Percentiles rank a stretch among this genome's conserved stretches.
phyloP scores from a whole-genome alignment of 2,797 vertebrate species.

The Melanogrammus aeglefinus region DNA sequence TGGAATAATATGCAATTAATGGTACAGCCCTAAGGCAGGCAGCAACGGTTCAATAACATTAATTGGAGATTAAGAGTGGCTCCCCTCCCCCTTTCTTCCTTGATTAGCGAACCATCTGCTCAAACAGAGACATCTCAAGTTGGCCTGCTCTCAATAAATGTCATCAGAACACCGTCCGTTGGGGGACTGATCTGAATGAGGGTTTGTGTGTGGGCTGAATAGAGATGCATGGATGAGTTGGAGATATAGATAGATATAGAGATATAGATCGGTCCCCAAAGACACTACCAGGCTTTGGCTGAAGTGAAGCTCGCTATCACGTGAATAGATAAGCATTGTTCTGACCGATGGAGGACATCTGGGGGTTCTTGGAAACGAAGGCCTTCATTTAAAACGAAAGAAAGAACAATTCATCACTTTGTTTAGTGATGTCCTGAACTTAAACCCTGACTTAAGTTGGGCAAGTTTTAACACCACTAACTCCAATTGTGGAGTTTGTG shows the following conservation, averaged over 20 bases:
- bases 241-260: too few species aligned
- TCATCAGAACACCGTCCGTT: conserved; percentile 63
- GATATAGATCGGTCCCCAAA: not conserved
- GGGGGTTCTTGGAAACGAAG: not conserved
- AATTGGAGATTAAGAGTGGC: conserved; percentile 53
- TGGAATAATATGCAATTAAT: not conserved
- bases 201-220: conserved; percentile 12
- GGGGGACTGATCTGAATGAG: conserved; percentile 12
- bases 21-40: not conserved
- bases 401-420: too few species aligned
- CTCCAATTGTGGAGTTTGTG: not conserved
- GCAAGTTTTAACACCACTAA: too few species aligned
- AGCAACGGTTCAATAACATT: conserved; percentile 46
- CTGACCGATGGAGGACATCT: not conserved
- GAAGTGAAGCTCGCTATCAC: not conserved
- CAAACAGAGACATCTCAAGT: conserved; percentile 67
- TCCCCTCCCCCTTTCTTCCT: conserved; percentile 47
- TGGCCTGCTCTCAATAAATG: conserved; percentile 63
- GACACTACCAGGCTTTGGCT: not conserved
- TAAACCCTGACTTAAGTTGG: too few species aligned
- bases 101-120: conserved; percentile 71
- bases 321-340: not conserved
- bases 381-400: not conserved
- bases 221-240: not conserved
- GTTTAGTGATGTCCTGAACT: too few species aligned